These are phyloP conservation scores for Prosapia bicincta DNA, from an alignment of 2,888 invertebrate genomes.

Conservation along the genomic window DNA sequence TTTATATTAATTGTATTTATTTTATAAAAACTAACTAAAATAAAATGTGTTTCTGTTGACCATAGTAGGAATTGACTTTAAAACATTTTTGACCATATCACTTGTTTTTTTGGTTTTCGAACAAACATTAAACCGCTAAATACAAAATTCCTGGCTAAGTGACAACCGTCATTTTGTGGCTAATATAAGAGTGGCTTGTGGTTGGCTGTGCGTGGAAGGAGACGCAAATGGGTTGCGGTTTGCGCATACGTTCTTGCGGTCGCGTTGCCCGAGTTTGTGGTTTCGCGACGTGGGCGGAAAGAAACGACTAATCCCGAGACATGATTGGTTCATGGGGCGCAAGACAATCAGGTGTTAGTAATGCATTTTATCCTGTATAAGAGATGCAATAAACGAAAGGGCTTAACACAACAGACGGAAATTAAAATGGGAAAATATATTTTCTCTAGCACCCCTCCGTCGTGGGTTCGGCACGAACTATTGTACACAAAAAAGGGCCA, in stretches of 20 bases:
- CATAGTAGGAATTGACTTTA: too few species aligned
- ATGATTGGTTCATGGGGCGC: constrained; percentile 23
- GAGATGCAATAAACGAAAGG: not conserved
- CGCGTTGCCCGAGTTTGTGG: constrained; percentile 23
- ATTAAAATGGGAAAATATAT: too few species aligned
- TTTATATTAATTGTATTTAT: too few species aligned
- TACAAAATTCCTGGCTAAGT: not conserved
- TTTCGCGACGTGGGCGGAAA: constrained; percentile 27
- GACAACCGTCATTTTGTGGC: not conserved
- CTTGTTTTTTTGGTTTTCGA: too few species aligned
- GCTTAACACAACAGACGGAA: too few species aligned
- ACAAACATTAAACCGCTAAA: too few species aligned
- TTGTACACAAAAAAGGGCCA: too few species aligned
- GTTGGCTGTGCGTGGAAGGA: constrained; percentile 23
- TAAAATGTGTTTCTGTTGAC: too few species aligned
- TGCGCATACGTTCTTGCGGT: constrained; percentile 29
- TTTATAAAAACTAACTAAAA: too few species aligned
- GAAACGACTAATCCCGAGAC: constrained; percentile 13
- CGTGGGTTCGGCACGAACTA: too few species aligned
- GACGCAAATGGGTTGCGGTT: constrained; percentile 21
- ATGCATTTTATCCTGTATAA: not conserved
- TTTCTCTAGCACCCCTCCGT: too few species aligned
- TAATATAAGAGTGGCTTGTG: constrained; percentile 16
- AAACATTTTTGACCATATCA: too few species aligned
- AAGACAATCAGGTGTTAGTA: constrained; percentile 16